A percentile compares a stretch with the other conserved stretches of the same genome.
Conservation (phyloP, 92 coral and sea anemone species). For the Isaurus tuberculatus region DNA sequence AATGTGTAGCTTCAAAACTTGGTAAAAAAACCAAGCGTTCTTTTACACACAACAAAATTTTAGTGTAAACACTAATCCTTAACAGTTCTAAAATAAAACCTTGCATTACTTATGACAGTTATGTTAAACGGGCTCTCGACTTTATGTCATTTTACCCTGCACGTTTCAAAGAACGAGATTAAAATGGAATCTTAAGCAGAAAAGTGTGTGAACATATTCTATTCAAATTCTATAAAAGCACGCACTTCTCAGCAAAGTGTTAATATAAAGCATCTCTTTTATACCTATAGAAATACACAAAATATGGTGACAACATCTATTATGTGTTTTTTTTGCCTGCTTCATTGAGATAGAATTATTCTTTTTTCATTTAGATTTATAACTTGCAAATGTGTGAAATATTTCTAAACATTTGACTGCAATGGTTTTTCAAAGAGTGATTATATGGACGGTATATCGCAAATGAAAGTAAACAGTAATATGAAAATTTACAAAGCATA, state of each 20-base stretch:
- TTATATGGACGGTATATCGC: neutral
- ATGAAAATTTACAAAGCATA: neutral
- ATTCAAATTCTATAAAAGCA: neutral
- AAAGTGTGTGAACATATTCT: neutral
- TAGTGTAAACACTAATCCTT: neutral
- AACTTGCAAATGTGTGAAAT: slow-evolving; percentile 3
- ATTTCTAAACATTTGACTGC: no score
- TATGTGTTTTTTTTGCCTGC: neutral
- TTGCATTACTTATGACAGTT: neutral
- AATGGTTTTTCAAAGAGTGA: neutral
- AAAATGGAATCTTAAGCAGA: neutral
- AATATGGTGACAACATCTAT: neutral
- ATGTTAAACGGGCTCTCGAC: neutral
- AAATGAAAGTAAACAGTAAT: neutral
- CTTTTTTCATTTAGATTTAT: neutral
- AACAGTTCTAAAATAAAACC: neutral
- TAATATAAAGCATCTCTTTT: neutral
- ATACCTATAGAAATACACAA: neutral
- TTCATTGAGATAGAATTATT: neutral
- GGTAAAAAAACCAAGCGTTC: neutral
- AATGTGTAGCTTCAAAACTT: neutral
- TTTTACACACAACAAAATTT: neutral
- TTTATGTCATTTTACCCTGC: neutral
- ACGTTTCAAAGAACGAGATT: neutral
- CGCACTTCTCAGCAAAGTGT: slow-evolving; percentile 8